Conservation (phyloP, 2,797 vertebrate species). For the Otolemur crassicaudatus region DNA sequence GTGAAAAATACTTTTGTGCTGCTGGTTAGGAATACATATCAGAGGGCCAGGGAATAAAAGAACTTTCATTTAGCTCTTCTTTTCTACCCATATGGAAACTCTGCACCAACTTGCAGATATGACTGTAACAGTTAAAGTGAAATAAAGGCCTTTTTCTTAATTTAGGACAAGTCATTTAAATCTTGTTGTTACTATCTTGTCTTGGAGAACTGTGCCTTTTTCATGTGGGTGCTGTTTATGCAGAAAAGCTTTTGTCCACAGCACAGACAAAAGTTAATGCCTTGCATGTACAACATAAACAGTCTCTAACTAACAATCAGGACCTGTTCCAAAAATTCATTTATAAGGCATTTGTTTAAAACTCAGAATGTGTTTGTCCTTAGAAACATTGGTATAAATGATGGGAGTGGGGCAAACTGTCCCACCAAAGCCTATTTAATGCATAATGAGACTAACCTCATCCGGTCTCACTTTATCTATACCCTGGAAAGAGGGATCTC, state of each 20-base stretch:
- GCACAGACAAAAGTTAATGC: neutral
- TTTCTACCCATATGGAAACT: neutral
- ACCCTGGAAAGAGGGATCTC: neutral
- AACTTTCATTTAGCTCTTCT: neutral
- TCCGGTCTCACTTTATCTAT: neutral
- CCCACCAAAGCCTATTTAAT: neutral
- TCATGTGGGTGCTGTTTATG: neutral
- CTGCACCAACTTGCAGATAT: neutral
- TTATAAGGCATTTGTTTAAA: slow-evolving; percentile 66
- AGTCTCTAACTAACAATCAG: slow-evolving; percentile 36
- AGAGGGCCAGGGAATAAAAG: neutral
- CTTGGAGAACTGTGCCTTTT: slow-evolving; percentile 46
- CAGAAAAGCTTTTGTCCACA: slow-evolving; percentile 3
- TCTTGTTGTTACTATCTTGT: neutral
- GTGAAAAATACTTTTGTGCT: neutral
- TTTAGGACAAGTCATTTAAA: neutral
- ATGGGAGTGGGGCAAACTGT: neutral
- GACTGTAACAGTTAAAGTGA: neutral
- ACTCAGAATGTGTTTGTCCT: slow-evolving; percentile 4
- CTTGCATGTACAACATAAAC: neutral
- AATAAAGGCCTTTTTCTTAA: neutral
- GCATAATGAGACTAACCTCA: neutral
- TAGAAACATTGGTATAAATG: slow-evolving; percentile 19
- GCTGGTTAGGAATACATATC: neutral
- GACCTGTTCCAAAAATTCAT: slow-evolving; percentile 55